Evolutionary conservation across 2,888 invertebrate species (phyloP), one percentile per base, ranked within the genome.

Genomic region (Ormyrus labotus): DNA sequence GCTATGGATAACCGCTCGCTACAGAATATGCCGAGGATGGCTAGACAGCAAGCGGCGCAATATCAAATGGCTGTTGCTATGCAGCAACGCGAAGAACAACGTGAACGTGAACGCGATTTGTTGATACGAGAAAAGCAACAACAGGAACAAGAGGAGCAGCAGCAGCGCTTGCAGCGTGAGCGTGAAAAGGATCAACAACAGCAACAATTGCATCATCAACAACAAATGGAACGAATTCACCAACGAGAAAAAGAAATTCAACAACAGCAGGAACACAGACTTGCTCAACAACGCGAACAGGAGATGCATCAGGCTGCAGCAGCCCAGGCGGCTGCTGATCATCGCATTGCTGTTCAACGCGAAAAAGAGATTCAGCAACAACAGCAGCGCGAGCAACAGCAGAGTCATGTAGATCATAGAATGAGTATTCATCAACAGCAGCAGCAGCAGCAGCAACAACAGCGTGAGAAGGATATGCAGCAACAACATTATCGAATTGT

Each of bases 171-270:
- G 63, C 88, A 88, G 57, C 83, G 88, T 0, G 87, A 87, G 50
- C 92, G 92, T 80, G 88, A 90, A 9, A 89, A 88, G 75, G 87
- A 87, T 84, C 73, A 84, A 34, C 89, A 89, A 73, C 90, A 89
- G 61, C 87, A 88, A 34, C 89, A 87, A 6, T 88, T 88, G 8
- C 90, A 87, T 88, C 51, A 71, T 19, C 88, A 88, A 10, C 89
- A 88, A 61, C 89, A 92, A 48, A 86, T 86, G 69, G 85, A 90
- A 61, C 84, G 88, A n/a, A 70, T 88, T 83, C 92, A 88, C 58
- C 82, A 82, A 11, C 82, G 87, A 3, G 88, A 89, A 45, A 88
- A 89, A 53, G 89, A 89, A 50, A 83, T 88, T 61, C 88, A 8
- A 85, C 84, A n/a, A 83, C 89, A 89, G 72, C 88, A 88, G 64